Evolutionary conservation across 2,888 invertebrate species (phyloP).

Genomic region (Caradrina clavipalpis): DNA sequence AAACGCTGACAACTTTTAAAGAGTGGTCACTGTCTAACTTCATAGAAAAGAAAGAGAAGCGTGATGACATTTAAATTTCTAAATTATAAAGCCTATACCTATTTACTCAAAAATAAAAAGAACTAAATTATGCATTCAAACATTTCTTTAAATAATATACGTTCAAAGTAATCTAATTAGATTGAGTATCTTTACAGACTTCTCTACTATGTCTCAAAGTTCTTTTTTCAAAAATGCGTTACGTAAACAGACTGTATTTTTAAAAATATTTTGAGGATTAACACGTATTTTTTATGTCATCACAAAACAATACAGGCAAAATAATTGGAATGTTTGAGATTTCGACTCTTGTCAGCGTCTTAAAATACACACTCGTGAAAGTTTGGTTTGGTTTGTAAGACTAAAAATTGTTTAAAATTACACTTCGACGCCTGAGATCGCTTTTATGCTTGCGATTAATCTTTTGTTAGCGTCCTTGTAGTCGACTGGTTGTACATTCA

Average conservation of each 20-base stretch:
- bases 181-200: no score
- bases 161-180: no score
- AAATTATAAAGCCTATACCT: background rate
- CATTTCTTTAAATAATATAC: no score
- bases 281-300: no score
- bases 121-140: no score
- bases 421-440: conserved; percentile 91
- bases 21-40: background rate
- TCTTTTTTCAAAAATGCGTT: no score
- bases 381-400: conserved; percentile 4
- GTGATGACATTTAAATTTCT: background rate
- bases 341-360: background rate
- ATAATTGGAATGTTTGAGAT: background rate
- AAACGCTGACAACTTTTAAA: background rate
- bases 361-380: background rate
- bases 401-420: conserved; percentile 58
- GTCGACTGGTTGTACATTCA: conserved; percentile 93
- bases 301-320: background rate
- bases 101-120: background rate
- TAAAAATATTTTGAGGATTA: no score
- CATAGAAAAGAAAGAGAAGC: background rate
- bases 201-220: no score
- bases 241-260: no score
- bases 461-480: conserved; percentile 94
- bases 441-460: conserved; percentile 93